Evolutionary conservation across 2,113 vertebrate species (phyloP), one percentile per base, ranked within the genome.

Genomic region (Talpa occidentalis): DNA sequence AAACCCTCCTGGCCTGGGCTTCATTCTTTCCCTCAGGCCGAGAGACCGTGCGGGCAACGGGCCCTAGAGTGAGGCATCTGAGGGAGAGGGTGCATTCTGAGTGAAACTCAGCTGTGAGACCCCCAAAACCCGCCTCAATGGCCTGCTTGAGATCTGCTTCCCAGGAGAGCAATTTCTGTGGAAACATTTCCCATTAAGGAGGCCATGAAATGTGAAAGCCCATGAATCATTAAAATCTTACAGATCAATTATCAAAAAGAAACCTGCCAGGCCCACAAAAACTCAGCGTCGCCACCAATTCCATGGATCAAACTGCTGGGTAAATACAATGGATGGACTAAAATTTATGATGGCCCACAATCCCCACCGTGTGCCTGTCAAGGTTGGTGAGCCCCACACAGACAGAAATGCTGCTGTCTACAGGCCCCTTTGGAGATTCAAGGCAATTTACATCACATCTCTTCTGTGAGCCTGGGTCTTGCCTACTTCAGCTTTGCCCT

Each of bases 171-270:
- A 30, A 82, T 95, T 97, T 91, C 91, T 78, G 66, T 21, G 0
- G 76, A 59, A 64, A 78, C 35, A 64, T 82, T 94, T 94, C 70
- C 56, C 86, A 93, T 95, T 95, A 89, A 82, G 59, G 54, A 94
- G 81, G 82, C 64, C 85, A 89, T 94, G 89, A 94, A 86, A 95
- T 67, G 70, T 79, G 82, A 97, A 79, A 16, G 93, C 24, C 79
- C 82, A 91, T 94, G 69, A 86, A 91, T 96, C 91, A 91, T 86
- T 95, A 86, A 95, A 97, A 66, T 86, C 74, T 91, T 54, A 83
- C n/a, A 21, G 40, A 76, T 94, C 89, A 24, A 92, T 95, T 49
- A 74, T 66, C 26, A 91, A 73, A 79, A 76, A 76, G 66, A 93
- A 74, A 70, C 4, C 70, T 78, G 74, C 73, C 60, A 62, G 67